Percentiles rank a stretch among this genome's conserved stretches.
Conservation (phyloP, 2,888 invertebrate genomes). For the Allophyes oxyacanthae region DNA sequence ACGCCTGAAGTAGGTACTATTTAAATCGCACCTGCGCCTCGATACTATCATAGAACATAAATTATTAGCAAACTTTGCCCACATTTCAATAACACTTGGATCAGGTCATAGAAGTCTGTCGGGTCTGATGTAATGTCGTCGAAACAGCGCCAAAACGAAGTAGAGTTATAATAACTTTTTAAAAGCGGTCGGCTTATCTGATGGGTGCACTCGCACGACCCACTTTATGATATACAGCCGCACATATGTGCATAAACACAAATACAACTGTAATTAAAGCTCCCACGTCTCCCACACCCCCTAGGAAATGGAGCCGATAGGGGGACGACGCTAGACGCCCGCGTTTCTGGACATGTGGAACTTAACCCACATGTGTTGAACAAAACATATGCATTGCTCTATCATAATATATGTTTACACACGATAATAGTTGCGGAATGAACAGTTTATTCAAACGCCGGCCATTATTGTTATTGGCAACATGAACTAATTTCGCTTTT, state of each 20-base stretch:
- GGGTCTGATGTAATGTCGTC: slow-evolving; percentile 23
- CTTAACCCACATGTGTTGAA: slow-evolving; percentile 36
- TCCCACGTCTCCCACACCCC: slow-evolving; percentile 57
- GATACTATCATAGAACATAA: slow-evolving; percentile 15
- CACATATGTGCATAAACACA: slow-evolving; percentile 66
- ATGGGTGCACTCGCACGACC: slow-evolving; percentile 72
- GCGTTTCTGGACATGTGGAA: slow-evolving; percentile 47
- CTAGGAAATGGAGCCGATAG: slow-evolving; percentile 50
- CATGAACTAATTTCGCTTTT: slow-evolving; percentile 54
- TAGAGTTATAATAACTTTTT: slow-evolving; percentile 65
- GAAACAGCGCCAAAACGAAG: slow-evolving; percentile 56
- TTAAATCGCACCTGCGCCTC: slow-evolving; percentile 33
- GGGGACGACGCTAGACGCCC: slow-evolving; percentile 42
- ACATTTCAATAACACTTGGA: slow-evolving; percentile 28
- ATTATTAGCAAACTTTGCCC: slow-evolving; percentile 13
- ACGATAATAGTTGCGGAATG: slow-evolving; percentile 51
- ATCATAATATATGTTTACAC: slow-evolving; percentile 45
- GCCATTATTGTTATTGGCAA: slow-evolving; percentile 46
- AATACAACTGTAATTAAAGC: slow-evolving; percentile 70
- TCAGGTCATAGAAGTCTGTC: slow-evolving; percentile 26
- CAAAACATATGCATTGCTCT: slow-evolving; percentile 32
- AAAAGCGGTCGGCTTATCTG: slow-evolving; percentile 74
- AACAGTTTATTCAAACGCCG: slow-evolving; percentile 49
- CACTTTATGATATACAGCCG: slow-evolving; percentile 69
- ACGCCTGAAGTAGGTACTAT: slow-evolving; percentile 21